Base-by-base conservation (phyloP, 2,797 vertebrate genomes). In the Threskiornis aethiopicus region DNA sequence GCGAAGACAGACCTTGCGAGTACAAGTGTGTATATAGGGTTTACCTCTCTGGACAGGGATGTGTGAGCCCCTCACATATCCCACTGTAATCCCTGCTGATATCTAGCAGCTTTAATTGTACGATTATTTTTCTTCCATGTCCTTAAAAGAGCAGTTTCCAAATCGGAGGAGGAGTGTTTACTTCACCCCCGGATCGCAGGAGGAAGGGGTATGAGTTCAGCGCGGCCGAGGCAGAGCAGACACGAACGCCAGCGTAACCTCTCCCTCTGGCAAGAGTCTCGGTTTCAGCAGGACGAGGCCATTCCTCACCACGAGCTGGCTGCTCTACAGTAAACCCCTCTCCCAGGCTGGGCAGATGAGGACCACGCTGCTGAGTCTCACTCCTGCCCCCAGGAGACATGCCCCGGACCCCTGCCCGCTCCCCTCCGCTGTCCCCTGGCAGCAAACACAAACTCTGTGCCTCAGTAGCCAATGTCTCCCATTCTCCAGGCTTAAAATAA, bases 101-200 rank as follows among this genome's bases (percentile, higher is more conserved):
- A 84, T 1, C 91, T 71, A 76, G 19, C 90, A 80, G 85, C 78
- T 58, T 79, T 55, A 16, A 31, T 0, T 35, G 21, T 4, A 59
- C 22, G 0, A 46, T 52, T 42, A 49, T n/a, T 80, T 80, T 29
- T 52, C 49, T 67, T 54, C 92, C 67, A 92, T 57, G 77, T 15
- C 94, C 97, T 97, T 96, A 94, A 92, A 96, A 95, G 84, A 95
- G 67, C 87, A 88, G 64, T 71, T 95, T 75, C 90, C 91, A 90
- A 59, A 57, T 6, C 2, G 1, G 10, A 84, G 66, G 33, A 87
- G 83, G 20, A 92, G 71, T 55, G 55, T 88, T 95, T 75, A 65
- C 62, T 25, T 78, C 93, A 71, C 7, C 61, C n/a, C 41, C 3
- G 39, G 49, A 71, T 10, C 1, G 10, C 64, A 42, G 37, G 41